Evolutionary conservation across 2,888 invertebrate species (phyloP).

Genomic region (Craniophora ligustri): DNA sequence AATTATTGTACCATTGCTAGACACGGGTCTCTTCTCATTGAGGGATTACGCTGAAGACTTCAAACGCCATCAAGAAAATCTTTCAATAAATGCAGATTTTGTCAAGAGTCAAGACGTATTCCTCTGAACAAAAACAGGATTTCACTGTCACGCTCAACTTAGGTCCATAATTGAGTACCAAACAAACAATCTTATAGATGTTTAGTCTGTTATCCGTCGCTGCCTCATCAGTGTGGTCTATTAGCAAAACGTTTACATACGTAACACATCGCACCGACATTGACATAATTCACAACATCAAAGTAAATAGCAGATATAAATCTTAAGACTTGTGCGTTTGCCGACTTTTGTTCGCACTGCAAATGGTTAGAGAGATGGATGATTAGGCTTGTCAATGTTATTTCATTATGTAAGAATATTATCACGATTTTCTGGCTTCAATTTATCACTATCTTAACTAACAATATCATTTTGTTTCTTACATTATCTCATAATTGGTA

Average conservation of each 20-base stretch:
- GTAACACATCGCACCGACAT: constrained; percentile 27
- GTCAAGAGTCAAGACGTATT: too few relatives aligned
- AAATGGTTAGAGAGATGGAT: not conserved
- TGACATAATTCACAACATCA: constrained; percentile 46
- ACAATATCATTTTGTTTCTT: not conserved
- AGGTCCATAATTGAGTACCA: constrained; percentile 3
- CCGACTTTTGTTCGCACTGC: constrained; percentile 26
- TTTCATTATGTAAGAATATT: not conserved
- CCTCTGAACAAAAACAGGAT: too few relatives aligned
- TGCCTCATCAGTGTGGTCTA: constrained; percentile 20
- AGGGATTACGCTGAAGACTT: too few relatives aligned
- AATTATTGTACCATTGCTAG: too few relatives aligned
- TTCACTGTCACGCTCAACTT: constrained; percentile 6
- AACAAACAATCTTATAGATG: constrained; percentile 17
- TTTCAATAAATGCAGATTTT: too few relatives aligned
- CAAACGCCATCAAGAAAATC: too few relatives aligned
- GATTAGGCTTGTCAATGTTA: not conserved
- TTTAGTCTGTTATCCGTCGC: constrained; percentile 36
- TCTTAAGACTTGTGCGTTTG: constrained; percentile 15
- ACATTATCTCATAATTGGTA: not conserved
- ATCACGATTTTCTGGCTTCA: not conserved
- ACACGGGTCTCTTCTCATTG: too few relatives aligned
- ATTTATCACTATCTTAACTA: not conserved
- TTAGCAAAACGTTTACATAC: constrained; percentile 24
- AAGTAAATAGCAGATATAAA: constrained; percentile 37